Base-by-base conservation (phyloP, 2,113 vertebrate species). In the Montifringilla adamsi region DNA sequence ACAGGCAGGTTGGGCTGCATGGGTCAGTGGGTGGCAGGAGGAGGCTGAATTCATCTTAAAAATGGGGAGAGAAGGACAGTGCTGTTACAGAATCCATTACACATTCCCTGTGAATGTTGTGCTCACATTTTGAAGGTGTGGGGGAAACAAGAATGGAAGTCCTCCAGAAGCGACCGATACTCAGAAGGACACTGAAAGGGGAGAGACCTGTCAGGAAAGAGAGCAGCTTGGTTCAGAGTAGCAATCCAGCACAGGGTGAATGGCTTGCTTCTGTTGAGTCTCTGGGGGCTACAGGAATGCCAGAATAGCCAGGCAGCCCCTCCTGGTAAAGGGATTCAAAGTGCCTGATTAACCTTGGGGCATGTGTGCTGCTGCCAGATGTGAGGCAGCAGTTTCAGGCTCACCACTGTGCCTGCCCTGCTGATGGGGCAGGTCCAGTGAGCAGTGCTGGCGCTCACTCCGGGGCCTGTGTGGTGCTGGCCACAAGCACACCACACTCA, bases 401-500 rank as follows among this genome's bases (percentile, higher is more conserved):
- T 78, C 22, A 3, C 43, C 14, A 1, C 67, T n/a, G 59, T 41
- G 69, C 87, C 44, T 78, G 80, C 64, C 0, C 0, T 87, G 46
- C 46, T 74, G 78, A 44, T 44, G 87, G 81, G 79, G 44, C 92
- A 66, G 70, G 21, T 46, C 33, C 28, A 19, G 2, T 52, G 35
- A 63, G 63, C 63, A 66, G 68, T 50, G 58, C 70, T 87, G 33
- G 41, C 0, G 0, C 23, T 77, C 41, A 11, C 4, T 4, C 53
- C 0, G 0, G 0, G 20, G 49, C 50, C 30, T n/a, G 50, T 4
- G 7, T 1, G 0, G 35, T 3, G 26, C 67, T 73, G 77, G 37
- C 64, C 13, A n/a, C 0, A 2, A 27, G 63, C 43, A 47, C 35
- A 33, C 62, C 22, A 17, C 0, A 0, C 47, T 69, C 1, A 0